A percentile compares a stretch with the other conserved stretches of the same genome.
Conservation (phyloP, 2,797 vertebrate species). For the Sparidentex hasta region DNA sequence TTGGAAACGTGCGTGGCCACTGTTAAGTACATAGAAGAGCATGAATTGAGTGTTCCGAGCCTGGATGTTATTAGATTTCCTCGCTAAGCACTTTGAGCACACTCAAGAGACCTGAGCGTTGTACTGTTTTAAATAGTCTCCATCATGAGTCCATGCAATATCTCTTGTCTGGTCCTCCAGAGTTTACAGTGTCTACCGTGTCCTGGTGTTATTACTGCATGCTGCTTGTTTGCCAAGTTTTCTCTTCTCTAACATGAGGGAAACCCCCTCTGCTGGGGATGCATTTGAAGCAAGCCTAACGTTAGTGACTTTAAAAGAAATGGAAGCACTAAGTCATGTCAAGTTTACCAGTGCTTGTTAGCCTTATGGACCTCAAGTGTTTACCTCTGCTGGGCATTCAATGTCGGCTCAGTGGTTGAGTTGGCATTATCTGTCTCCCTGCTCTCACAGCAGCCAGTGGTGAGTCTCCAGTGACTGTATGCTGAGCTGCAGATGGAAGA, state of each 20-base stretch:
- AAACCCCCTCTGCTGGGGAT: not conserved
- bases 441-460: conserved; percentile 41
- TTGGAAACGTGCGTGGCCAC: not conserved
- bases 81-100: not conserved
- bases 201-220: not conserved
- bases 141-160: conserved; percentile 11
- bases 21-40: not conserved
- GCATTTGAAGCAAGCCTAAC: not conserved
- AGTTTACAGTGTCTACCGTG: conserved; percentile 1
- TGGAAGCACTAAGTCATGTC: not conserved
- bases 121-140: conserved; percentile 7
- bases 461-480: conserved; percentile 67
- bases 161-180: not conserved
- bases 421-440: conserved; percentile 29
- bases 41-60: not conserved
- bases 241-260: not conserved
- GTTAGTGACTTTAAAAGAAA: not conserved
- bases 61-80: not conserved
- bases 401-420: conserved; percentile 17
- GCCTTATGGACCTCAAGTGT: conserved; percentile 28
- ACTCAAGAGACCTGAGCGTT: not conserved
- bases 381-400: conserved; percentile 23
- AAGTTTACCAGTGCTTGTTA: not conserved
- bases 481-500: conserved; percentile 69
- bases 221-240: conserved; percentile 3